Base-by-base conservation (phyloP, 2,113 vertebrate genomes). In the Gnathonemus echidnorhynchus region DNA sequence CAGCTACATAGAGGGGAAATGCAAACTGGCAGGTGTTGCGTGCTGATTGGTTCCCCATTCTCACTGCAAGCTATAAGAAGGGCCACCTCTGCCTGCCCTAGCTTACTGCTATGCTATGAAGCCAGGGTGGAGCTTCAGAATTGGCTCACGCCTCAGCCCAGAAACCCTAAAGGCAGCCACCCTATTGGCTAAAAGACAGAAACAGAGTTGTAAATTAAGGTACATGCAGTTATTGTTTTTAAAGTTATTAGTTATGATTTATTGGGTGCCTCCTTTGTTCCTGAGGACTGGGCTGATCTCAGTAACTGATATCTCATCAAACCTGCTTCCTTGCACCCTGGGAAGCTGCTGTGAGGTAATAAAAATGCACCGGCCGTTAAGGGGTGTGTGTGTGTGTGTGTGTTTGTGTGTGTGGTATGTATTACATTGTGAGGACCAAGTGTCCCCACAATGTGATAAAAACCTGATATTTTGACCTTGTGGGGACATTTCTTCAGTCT, bases 241-340 rank as follows among this genome's bases (percentile, higher is more conserved):
- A 10, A 66, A 70, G 19, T 74, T n/a, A 31, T 46, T 88, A 56
- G 27, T 66, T 88, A n/a, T 74, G 74, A 92, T 93, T 93, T 92
- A 93, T 90, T 80, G 42, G 70, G 15, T 88, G 74, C 66, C 77
- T 89, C 88, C 87, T 70, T 91, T 86, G 84, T 48, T 90, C 53
- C 58, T 45, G 56, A 13, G 39, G 50, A 53, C 42, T 21, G 45
- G 53, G 50, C 45, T 48, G 35, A 42, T 50, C 62, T 31, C 49
- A 80, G 56, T n/a, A 56, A 39, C 62, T 86, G n/a, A 45, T 70
- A 70, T 70, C 62, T 70, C 62, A 70, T 70, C 62, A 70, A 70
- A 70, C 62, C 62, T 17, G 21, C 86, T 70, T 31, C n/a, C 83
- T 56, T 50, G 39, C 58, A 24, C 89, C 83, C 53, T 86, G 83